Conservation (phyloP, 2,888 invertebrate species). For the Prosopocoilus inquinatus region DNA sequence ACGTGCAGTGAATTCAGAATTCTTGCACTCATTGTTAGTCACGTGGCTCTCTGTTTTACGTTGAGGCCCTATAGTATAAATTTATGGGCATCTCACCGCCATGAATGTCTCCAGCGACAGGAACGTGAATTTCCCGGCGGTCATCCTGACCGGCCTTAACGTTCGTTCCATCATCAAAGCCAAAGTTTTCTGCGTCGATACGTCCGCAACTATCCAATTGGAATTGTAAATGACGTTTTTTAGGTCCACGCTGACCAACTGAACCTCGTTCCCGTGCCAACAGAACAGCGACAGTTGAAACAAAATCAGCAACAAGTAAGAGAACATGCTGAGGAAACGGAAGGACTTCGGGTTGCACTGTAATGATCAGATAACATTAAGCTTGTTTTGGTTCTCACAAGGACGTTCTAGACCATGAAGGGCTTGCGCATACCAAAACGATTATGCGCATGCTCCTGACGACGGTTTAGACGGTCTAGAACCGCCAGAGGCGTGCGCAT, state of each 20-base stretch:
- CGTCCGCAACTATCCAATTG: constrained; percentile 30
- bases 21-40: not conserved
- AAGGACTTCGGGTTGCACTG: constrained; percentile 10
- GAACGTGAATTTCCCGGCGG: constrained; percentile 53
- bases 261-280: constrained; percentile 33
- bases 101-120: constrained; percentile 54
- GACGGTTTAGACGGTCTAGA: no score
- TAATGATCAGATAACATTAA: constrained; percentile 17
- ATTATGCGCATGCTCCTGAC: no score
- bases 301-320: constrained; percentile 26
- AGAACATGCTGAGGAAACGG: constrained; percentile 24
- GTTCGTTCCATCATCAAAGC: constrained; percentile 51
- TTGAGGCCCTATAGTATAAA: not conserved
- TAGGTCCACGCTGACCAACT: constrained; percentile 27
- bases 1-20: no score
- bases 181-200: constrained; percentile 35
- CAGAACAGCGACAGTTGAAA: constrained; percentile 31
- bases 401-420: no score
- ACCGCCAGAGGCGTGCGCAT: no score
- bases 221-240: constrained; percentile 31
- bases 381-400: no score
- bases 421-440: no score
- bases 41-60: no score
- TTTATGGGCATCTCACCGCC: constrained; percentile 40
- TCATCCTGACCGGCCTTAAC: constrained; percentile 50